Evolutionary conservation across 2,888 invertebrate species (phyloP), one percentile per base, ranked within the genome.

Genomic region (Tenodera sinensis): DNA sequence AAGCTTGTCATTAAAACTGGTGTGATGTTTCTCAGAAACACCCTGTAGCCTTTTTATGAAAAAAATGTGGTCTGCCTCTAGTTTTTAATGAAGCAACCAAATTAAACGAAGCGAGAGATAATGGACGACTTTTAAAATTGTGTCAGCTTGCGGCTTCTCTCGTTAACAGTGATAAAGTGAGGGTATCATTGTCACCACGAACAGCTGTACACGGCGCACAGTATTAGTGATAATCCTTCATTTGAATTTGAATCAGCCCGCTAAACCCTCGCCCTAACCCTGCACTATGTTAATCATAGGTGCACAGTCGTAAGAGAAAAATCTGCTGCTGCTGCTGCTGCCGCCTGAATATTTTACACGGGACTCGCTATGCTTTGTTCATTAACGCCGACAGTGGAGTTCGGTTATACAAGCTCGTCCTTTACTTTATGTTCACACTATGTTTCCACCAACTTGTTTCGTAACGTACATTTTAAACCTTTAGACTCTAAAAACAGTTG

Each of bases 161-260:
- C 54, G 54, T 71, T 71, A 71, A 71, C 15, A 15, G 54, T 71
- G 54, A 71, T 71, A 71, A 71, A 71, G 54, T 71, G 54, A 8
- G 20, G 20, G 54, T 71, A 71, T 71, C 20, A 71, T 71, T 71
- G 54, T 71, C 54, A 71, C 54, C 6, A 7, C 20, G 54, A 71
- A 71, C 54, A 71, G 54, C 54, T 71, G 54, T 71, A 71, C 54
- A 54, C 7, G 54, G 15, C 54, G 54, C 15, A 54, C 54, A 15
- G 42, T 83, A 87, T 87, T 87, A 87, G 34, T 9, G 87, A 82
- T 87, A 87, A 82, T 87, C 47, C 82, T 87, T 87, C 87, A 87
- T 87, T 87, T 87, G 87, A 87, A 87, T 87, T 87, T 87, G 87
- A 87, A 87, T 87, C 83, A 83, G 4, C 87, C 85, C 15, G 85